Evolutionary conservation across 2,888 invertebrate species (phyloP).

Genomic region (Polydrusus cervinus): DNA sequence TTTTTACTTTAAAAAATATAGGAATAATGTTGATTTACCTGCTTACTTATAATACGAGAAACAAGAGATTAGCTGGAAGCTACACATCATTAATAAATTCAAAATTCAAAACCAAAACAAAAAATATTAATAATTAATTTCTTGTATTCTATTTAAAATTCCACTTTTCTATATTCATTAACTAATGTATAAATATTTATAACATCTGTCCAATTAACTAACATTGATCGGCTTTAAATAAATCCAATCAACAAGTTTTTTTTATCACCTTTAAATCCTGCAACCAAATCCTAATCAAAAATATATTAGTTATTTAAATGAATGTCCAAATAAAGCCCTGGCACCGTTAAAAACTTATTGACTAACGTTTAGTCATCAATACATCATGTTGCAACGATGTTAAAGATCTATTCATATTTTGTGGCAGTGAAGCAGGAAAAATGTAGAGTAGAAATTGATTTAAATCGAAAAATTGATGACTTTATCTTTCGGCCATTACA

Average conservation of each 20-base stretch:
- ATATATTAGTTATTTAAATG: constrained; percentile 50
- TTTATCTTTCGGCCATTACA: background rate
- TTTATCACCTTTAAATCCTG: constrained; percentile 26
- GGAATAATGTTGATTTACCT: too few relatives aligned
- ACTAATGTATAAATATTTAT: constrained; percentile 41
- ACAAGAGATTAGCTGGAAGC: too few relatives aligned
- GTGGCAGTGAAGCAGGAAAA: background rate
- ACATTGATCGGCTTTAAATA: constrained; percentile 45
- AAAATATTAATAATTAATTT: background rate
- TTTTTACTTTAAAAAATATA: too few relatives aligned
- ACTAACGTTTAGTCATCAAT: constrained; percentile 24
- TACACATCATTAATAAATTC: background rate
- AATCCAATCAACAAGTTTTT: constrained; percentile 48
- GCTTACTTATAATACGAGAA: too few relatives aligned
- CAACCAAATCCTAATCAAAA: constrained; percentile 39
- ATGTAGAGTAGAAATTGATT: background rate
- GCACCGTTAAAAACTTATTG: constrained; percentile 32
- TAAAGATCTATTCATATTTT: constrained; percentile 9
- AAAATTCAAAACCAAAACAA: background rate
- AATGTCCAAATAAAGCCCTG: constrained; percentile 41
- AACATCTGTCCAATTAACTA: constrained; percentile 46
- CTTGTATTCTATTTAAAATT: constrained; percentile 3
- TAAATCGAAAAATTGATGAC: background rate
- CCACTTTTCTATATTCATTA: background rate
- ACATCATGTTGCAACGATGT: constrained; percentile 14